phyloP scores from a whole-genome alignment of 2,888 invertebrate species.

The Hypomecis punctinalis region DNA sequence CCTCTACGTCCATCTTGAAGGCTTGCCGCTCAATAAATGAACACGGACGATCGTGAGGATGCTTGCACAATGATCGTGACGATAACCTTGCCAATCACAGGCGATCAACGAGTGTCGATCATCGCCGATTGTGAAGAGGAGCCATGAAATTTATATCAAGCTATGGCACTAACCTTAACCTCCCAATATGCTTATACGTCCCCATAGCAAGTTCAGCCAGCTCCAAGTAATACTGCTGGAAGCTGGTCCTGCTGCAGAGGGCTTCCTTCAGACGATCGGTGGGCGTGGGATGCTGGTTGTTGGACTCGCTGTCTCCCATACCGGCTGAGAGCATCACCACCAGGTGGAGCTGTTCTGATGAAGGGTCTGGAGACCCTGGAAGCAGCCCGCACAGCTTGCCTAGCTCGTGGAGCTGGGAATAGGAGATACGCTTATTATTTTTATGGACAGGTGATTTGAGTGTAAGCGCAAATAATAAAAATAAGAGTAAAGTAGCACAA shows the following conservation, averaged over 20 bases:
- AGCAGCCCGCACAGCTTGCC: constrained; percentile 96
- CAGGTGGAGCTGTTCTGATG: constrained; percentile 94
- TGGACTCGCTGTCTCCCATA: constrained; percentile 90
- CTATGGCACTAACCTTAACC: constrained; percentile 76
- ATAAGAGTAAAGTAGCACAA: not conserved
- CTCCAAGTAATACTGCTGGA: constrained; percentile 96
- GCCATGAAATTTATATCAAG: no score
- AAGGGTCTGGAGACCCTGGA: constrained; percentile 90
- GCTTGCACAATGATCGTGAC: no score
- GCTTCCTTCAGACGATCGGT: constrained; percentile 95
- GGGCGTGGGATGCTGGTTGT: constrained; percentile 82
- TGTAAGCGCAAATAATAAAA: no score
- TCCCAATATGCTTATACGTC: constrained; percentile 97
- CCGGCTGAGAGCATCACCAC: constrained; percentile 96
- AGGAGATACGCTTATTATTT: not conserved
- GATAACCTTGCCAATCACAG: no score
- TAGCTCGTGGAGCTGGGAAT: constrained; percentile 89
- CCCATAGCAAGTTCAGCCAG: constrained; percentile 97
- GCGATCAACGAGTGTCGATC: no score
- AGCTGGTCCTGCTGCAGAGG: constrained; percentile 94
- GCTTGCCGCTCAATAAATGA: no score
- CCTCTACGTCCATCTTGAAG: no score
- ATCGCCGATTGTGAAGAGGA: no score
- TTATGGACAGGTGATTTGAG: not conserved
- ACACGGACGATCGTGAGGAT: no score